A percentile compares a stretch with the other conserved stretches of the same genome.
phyloP scores from a whole-genome alignment of 1,140 invertebrate species.

The Cherax quadricarinatus region DNA sequence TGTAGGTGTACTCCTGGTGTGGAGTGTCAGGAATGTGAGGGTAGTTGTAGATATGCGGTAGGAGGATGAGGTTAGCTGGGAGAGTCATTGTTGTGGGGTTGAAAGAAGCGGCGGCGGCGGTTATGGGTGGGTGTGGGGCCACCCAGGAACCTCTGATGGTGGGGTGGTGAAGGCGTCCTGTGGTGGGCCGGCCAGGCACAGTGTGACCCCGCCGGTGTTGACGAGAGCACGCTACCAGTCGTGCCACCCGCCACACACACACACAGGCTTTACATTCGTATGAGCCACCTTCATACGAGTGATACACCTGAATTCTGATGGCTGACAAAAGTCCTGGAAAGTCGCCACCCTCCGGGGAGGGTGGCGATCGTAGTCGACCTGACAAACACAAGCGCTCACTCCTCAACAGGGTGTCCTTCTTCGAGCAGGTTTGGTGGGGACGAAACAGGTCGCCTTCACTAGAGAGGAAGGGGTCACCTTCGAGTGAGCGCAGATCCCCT shows the following conservation, averaged over 20 bases:
- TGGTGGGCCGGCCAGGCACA: conserved; percentile 25
- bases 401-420: conserved; percentile 85
- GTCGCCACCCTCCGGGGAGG: conserved; percentile 17
- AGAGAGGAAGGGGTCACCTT: conserved; percentile 17
- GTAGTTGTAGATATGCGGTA: background rate
- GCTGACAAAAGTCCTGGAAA: conserved; percentile 62
- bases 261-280: too few species aligned
- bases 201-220: conserved; percentile 61
- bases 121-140: conserved; percentile 4
- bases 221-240: conserved; percentile 31
- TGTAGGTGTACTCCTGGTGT: background rate
- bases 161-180: background rate
- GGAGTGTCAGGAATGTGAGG: background rate
- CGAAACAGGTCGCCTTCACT: conserved; percentile 58
- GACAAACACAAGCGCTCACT: conserved; percentile 75
- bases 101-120: background rate
- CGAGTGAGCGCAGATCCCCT: conserved; percentile 29
- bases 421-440: conserved; percentile 86
- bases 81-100: background rate
- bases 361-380: conserved; percentile 46
- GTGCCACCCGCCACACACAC: conserved; percentile 5
- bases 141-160: background rate
- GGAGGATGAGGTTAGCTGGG: background rate
- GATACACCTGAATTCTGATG: conserved; percentile 26
- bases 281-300: background rate